Conservation (phyloP, 2,113 vertebrate species). For the Cyprinodon variegatus region DNA sequence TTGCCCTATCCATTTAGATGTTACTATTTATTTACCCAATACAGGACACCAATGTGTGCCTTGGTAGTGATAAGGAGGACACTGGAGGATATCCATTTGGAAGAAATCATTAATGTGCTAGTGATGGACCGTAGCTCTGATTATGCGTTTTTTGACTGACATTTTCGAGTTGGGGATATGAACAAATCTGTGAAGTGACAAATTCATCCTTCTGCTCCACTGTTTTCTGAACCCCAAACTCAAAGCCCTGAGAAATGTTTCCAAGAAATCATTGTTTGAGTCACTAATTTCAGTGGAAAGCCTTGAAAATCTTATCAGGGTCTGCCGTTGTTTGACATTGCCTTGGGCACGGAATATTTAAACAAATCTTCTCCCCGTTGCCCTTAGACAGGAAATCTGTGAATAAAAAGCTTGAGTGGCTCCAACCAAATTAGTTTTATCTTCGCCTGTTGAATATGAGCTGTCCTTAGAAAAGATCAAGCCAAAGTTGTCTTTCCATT, state of each 20-base stretch:
- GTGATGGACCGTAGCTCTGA: slow-evolving; percentile 76
- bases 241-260: slow-evolving; percentile 60
- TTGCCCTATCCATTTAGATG: slow-evolving; percentile 61
- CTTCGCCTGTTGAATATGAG: slow-evolving; percentile 55
- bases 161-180: slow-evolving; percentile 75
- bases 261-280: slow-evolving; percentile 77
- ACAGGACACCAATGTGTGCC: slow-evolving; percentile 70
- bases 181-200: slow-evolving; percentile 71
- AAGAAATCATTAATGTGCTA: slow-evolving; percentile 75
- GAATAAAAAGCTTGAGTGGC: slow-evolving; percentile 65
- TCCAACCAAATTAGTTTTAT: slow-evolving; percentile 61
- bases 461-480: slow-evolving; percentile 52
- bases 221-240: slow-evolving; percentile 57
- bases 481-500: slow-evolving; percentile 48
- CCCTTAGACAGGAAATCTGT: slow-evolving; percentile 61
- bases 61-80: slow-evolving; percentile 76
- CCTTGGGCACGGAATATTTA: slow-evolving; percentile 76
- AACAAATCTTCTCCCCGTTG: slow-evolving; percentile 71
- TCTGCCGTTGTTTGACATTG: slow-evolving; percentile 78
- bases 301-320: slow-evolving; percentile 74
- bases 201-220: slow-evolving; percentile 63
- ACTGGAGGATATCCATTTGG: slow-evolving; percentile 74
- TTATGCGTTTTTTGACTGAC: slow-evolving; percentile 78
- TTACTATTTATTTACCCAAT: slow-evolving; percentile 75
- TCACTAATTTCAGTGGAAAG: slow-evolving; percentile 71